phyloP scores from a whole-genome alignment of 2,888 invertebrate genomes.

The Dasypolia templi region DNA sequence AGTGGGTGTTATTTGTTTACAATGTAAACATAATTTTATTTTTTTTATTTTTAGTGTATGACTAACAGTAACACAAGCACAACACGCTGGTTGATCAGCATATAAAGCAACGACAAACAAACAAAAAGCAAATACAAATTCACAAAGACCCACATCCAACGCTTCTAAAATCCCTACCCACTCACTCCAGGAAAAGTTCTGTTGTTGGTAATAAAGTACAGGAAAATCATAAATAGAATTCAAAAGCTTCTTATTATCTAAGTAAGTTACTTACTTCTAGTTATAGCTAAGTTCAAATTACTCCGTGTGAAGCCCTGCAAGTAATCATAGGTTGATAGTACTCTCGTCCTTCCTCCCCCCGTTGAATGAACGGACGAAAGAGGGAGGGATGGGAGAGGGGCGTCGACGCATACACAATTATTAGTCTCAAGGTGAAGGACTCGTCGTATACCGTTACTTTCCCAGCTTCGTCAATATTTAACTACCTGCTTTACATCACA shows the following conservation, averaged over 20 bases:
- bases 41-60: slow-evolving; percentile 29
- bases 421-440: slow-evolving; percentile 71
- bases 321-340: slow-evolving; percentile 51
- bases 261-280: slow-evolving; percentile 32
- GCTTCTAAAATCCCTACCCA: background rate
- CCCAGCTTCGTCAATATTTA: slow-evolving; percentile 45
- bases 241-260: slow-evolving; percentile 7
- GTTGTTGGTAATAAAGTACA: slow-evolving; percentile 14
- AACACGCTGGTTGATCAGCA: no score
- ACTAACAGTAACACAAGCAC: background rate
- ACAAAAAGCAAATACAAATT: background rate
- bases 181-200: background rate
- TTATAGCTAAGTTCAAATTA: slow-evolving; percentile 48
- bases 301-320: slow-evolving; percentile 18
- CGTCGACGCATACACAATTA: slow-evolving; percentile 62
- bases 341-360: slow-evolving; percentile 34
- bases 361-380: slow-evolving; percentile 48
- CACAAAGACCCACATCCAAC: background rate
- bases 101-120: background rate
- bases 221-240: slow-evolving; percentile 34
- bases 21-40: slow-evolving; percentile 31
- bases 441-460: slow-evolving; percentile 54
- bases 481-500: slow-evolving; percentile 44
- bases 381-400: slow-evolving; percentile 41
- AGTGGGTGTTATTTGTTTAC: slow-evolving; percentile 24